Evolutionary conservation across 1,140 invertebrate genomes (phyloP).

Genomic region (Conus ventricosus): DNA sequence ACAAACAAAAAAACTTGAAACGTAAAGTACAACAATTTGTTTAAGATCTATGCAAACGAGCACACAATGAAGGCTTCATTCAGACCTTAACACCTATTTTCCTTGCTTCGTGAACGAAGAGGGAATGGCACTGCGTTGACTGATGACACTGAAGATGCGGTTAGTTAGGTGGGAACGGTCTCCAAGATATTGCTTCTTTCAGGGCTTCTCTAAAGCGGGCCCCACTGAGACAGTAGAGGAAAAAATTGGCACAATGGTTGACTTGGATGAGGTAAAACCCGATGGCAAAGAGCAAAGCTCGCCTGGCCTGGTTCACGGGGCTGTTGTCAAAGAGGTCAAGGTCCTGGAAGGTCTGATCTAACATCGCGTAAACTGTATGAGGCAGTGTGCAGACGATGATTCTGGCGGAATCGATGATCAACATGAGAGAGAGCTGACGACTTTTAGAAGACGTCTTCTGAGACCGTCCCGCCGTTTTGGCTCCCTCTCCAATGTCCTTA

Average conservation of each 20-base stretch:
- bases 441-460: conserved; percentile 29
- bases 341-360: conserved; percentile 39
- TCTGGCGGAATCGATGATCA: conserved; percentile 58
- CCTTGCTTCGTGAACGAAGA: no score
- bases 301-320: conserved; percentile 27
- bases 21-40: no score
- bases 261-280: conserved; percentile 63
- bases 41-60: no score
- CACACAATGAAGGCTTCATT: no score
- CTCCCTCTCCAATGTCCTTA: not conserved
- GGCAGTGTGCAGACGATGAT: conserved; percentile 62
- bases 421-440: conserved; percentile 59
- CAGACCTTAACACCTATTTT: no score
- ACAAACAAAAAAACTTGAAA: no score
- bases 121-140: no score
- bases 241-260: conserved; percentile 64
- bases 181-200: conserved; percentile 8
- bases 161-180: no score
- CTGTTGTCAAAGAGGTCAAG: conserved; percentile 22
- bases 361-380: conserved; percentile 49
- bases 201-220: conserved; percentile 57
- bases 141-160: no score
- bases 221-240: conserved; percentile 65
- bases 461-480: not conserved
- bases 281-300: conserved; percentile 51